phyloP scores from a whole-genome alignment of 2,888 invertebrate species.

The Panopea generosa region DNA sequence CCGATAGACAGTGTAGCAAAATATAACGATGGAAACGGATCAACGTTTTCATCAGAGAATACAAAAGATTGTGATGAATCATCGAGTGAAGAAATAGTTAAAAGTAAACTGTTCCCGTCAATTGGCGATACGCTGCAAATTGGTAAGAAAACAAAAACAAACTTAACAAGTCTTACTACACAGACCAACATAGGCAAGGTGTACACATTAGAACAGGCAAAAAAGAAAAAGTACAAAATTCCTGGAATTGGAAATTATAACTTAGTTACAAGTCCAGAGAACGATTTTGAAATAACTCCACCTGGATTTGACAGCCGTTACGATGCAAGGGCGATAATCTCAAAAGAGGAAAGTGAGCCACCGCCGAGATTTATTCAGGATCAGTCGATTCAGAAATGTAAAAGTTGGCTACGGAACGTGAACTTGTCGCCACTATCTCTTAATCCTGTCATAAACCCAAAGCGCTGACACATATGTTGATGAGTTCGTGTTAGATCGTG shows the following conservation, averaged over 20 bases:
- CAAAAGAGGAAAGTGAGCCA: constrained; percentile 43
- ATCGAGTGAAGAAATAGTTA: constrained; percentile 8
- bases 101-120: constrained; percentile 38
- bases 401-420: constrained; percentile 49
- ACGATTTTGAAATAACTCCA: constrained; percentile 61
- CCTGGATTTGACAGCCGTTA: constrained; percentile 56
- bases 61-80: not conserved
- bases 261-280: constrained; percentile 46
- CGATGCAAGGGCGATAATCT: constrained; percentile 38
- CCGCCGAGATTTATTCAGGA: constrained; percentile 46
- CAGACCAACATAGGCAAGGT: constrained; percentile 12
- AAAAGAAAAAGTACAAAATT: constrained; percentile 46
- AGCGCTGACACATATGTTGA: too few relatives aligned
- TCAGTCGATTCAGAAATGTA: constrained; percentile 52
- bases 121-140: constrained; percentile 13
- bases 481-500: too few relatives aligned
- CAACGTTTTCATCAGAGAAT: not conserved
- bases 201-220: constrained; percentile 33
- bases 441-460: constrained; percentile 32
- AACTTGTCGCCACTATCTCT: constrained; percentile 51
- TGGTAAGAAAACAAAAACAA: constrained; percentile 8
- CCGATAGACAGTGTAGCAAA: constrained; percentile 20
- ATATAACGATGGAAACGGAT: constrained; percentile 15
- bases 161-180: constrained; percentile 7
- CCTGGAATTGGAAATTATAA: constrained; percentile 59